Conservation (phyloP, 2,113 vertebrate species). For the Chinchilla lanigera region DNA sequence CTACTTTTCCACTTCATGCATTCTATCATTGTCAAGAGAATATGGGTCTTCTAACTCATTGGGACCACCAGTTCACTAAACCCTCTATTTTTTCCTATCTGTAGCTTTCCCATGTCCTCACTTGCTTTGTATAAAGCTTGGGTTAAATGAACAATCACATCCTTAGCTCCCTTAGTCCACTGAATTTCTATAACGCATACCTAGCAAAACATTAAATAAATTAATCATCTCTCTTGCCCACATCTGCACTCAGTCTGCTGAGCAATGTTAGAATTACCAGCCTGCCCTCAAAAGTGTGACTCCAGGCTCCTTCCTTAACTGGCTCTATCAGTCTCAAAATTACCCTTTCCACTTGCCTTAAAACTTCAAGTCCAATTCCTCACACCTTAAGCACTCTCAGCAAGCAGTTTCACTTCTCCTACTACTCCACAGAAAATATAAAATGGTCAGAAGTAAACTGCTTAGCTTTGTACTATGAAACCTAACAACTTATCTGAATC, state of each 20-base stretch:
- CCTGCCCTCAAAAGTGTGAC: background rate
- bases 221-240: background rate
- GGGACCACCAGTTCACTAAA: background rate
- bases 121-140: background rate
- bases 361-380: background rate
- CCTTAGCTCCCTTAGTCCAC: background rate
- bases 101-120: background rate
- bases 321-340: background rate
- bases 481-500: background rate
- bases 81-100: background rate
- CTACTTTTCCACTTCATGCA: background rate
- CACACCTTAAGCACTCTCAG: background rate
- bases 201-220: background rate
- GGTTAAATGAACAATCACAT: background rate
- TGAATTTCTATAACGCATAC: background rate
- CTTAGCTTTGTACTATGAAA: background rate
- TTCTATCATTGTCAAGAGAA: background rate
- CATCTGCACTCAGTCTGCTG: background rate
- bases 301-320: background rate
- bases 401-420: background rate
- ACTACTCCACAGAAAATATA: background rate
- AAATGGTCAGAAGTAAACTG: background rate
- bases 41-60: background rate
- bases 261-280: background rate
- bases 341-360: background rate